phyloP scores from a whole-genome alignment of 2,797 vertebrate species.

The Enteromius mattozi region DNA sequence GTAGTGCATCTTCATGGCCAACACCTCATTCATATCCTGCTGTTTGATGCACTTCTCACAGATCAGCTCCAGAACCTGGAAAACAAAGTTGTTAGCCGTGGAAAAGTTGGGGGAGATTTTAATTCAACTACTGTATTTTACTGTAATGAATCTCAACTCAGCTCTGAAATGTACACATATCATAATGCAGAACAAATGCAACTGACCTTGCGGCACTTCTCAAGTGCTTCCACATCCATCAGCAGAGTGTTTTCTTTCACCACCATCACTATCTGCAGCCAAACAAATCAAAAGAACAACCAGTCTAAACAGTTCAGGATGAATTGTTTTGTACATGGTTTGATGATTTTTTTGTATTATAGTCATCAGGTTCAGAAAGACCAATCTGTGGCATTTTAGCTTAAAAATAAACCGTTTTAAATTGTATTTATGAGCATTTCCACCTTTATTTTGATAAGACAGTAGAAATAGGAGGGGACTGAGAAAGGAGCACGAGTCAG shows the following conservation, averaged over 20 bases:
- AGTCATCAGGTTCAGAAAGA: background rate
- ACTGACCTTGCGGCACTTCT: constrained; percentile 80
- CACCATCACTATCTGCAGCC: constrained; percentile 87
- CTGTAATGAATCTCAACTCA: background rate
- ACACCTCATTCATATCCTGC: constrained; percentile 97
- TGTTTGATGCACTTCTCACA: constrained; percentile 98
- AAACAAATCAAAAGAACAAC: background rate
- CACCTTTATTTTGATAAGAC: background rate
- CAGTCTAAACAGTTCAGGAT: background rate
- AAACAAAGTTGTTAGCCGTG: background rate
- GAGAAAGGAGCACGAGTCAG: background rate
- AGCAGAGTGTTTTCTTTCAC: constrained; percentile 93
- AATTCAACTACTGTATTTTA: background rate
- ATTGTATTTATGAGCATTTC: background rate
- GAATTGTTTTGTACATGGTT: background rate
- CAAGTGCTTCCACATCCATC: constrained; percentile 85
- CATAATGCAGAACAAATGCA: background rate
- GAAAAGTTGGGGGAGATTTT: background rate
- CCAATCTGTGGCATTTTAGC: background rate
- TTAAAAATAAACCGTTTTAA: background rate
- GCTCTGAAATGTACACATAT: background rate
- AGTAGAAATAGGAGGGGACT: background rate
- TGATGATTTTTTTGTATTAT: background rate
- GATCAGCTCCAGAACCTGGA: constrained; percentile 91
- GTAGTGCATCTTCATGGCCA: constrained; percentile 99